phyloP scores from a whole-genome alignment of 1,140 invertebrate genomes.

The Zaprionus ornatus region DNA sequence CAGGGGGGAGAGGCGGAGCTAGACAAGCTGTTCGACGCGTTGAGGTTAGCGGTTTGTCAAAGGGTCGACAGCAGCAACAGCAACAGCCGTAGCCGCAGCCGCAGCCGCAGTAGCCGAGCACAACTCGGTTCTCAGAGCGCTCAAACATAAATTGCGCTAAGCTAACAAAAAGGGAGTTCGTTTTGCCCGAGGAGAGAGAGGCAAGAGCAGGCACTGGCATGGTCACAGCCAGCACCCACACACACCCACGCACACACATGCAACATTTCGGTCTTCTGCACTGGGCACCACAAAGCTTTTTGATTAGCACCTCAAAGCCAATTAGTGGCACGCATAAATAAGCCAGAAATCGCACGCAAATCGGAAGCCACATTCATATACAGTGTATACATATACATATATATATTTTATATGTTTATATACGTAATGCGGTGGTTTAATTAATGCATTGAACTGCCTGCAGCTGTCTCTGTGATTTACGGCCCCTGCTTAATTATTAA shows the following conservation, averaged over 20 bases:
- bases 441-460: slow-evolving; percentile 60
- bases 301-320: slow-evolving; percentile 61
- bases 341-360: slow-evolving; percentile 34
- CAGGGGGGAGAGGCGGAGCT: neutral
- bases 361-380: slow-evolving; percentile 32
- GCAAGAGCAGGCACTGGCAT: neutral
- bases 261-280: neutral
- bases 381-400: slow-evolving; percentile 28
- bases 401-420: slow-evolving; percentile 69
- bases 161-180: slow-evolving; percentile 7
- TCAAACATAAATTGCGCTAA: slow-evolving; percentile 27
- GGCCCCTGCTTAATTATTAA: slow-evolving; percentile 73
- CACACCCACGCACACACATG: neutral
- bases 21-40: slow-evolving; percentile 11
- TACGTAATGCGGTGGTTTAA: slow-evolving; percentile 69
- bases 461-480: slow-evolving; percentile 53
- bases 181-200: neutral
- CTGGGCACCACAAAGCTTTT: slow-evolving; percentile 49
- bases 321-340: slow-evolving; percentile 68
- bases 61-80: slow-evolving; percentile 17
- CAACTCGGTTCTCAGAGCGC: slow-evolving; percentile 15
- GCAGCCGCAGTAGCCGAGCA: too few species aligned
- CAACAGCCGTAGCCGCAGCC: too few species aligned
- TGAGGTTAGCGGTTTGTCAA: slow-evolving; percentile 28
- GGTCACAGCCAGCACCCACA: slow-evolving; percentile 2